A percentile compares a stretch with the other conserved stretches of the same genome.
These are phyloP conservation scores for Poliocrania exsul DNA, from an alignment of 2,797 vertebrate species.

Conservation along the genomic window DNA sequence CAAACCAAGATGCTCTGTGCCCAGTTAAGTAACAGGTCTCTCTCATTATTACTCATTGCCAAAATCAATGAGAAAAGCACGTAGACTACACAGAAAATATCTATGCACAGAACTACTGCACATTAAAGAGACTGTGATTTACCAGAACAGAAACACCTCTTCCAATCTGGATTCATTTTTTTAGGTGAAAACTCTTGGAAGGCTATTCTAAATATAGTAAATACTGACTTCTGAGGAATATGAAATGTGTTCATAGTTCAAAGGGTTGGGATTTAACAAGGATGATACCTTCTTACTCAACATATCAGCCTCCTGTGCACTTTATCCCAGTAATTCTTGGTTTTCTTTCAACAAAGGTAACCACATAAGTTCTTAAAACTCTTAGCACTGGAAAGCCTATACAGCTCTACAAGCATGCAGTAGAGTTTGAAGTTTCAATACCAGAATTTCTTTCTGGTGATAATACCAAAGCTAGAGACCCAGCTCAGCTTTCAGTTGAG, in stretches of 20 bases:
- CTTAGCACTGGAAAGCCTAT: neutral
- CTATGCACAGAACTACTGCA: neutral
- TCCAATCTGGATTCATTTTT: neutral
- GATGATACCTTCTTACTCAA: neutral
- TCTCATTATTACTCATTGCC: neutral
- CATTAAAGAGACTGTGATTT: neutral
- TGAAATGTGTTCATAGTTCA: neutral
- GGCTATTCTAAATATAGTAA: neutral
- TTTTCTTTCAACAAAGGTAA: neutral
- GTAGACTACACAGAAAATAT: neutral
- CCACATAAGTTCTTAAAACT: neutral
- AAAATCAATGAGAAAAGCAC: neutral
- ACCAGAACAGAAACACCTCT: neutral
- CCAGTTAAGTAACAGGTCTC: neutral
- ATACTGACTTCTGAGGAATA: neutral
- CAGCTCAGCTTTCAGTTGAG: neutral
- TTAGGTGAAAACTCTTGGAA: neutral
- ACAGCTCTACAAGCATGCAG: neutral
- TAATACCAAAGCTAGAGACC: neutral
- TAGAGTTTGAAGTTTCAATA: neutral
- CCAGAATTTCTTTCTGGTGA: neutral
- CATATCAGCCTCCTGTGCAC: neutral
- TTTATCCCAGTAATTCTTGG: neutral
- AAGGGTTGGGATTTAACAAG: neutral
- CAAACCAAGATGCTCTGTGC: neutral